Evolutionary conservation across 2,888 invertebrate genomes (phyloP), one percentile per base, ranked within the genome.

Genomic region (Colostygia pectinataria): DNA sequence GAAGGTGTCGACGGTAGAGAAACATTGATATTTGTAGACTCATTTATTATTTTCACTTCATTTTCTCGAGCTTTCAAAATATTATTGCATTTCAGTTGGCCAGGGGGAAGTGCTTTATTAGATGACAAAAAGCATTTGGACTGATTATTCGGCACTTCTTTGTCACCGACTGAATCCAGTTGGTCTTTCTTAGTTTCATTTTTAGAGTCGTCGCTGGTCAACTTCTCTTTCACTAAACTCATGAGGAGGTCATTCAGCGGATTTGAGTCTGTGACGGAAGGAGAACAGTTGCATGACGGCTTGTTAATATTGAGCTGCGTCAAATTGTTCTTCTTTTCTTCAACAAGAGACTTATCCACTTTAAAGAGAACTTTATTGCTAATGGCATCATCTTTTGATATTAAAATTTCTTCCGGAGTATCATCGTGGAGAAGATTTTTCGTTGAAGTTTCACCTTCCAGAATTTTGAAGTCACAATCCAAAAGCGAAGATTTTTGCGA

Each of bases 51-150:
- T 59, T 88, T 90, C 4, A 90, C 83, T 64, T 90, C 90, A 62
- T 78, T 89, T 64, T 91, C 83, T 65, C 92, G 92, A 83, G 96
- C 96, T 92, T 98, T 98, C 43, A 98, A 90, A 77, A 98, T 98
- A 55, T 89, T 98, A 58, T 89, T 98, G 86, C 98, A 98, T 86
- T 98, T 98, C 55, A 98, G 92, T 74, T 97, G 96, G 58, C 97
- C 97, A 5, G 96, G 96, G 33, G 97, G 97, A 50, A 98, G 92
- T 13, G 95, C 94, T 67, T 94, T 93, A 15, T 91, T 92, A 25
- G 92, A 92, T 31, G 92, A 83, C 61, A 93, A 89, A 60, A 93
- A 92, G 73, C 93, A 91, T 74, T 93, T 93, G 32, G 92, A 87
- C 76, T 93, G 93, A 81, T 95, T 95, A 71, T 95, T 95, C 46